These are phyloP conservation scores for Ormyrus pomaceus DNA, from an alignment of 2,888 invertebrate species.

Conservation along the genomic window DNA sequence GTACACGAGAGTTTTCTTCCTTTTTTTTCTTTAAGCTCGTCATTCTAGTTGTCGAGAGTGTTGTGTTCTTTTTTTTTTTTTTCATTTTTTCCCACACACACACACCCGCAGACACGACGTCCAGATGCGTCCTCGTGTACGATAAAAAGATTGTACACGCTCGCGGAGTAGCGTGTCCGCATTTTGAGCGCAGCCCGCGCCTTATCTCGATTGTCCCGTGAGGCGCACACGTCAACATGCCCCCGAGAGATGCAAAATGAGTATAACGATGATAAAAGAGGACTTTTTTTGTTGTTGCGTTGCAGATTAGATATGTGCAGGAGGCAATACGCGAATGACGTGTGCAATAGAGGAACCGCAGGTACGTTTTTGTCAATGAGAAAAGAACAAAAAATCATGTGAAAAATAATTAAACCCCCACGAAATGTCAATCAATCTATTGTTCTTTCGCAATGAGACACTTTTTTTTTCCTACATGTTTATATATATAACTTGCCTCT, in stretches of 20 bases:
- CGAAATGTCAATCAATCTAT: constrained; percentile 13
- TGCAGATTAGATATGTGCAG: constrained; percentile 99
- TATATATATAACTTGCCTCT: not conserved
- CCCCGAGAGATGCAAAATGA: constrained; percentile 54
- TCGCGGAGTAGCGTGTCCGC: constrained; percentile 30
- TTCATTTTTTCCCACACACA: constrained; percentile 1
- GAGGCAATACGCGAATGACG: constrained; percentile 94
- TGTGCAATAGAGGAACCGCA: constrained; percentile 99
- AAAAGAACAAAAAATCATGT: constrained; percentile 36
- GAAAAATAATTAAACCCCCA: constrained; percentile 11
- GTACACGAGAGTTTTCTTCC: constrained; percentile 1
- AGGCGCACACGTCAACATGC: constrained; percentile 51
- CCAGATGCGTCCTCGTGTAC: constrained; percentile 16
- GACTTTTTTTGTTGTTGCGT: constrained; percentile 80
- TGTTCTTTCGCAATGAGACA: constrained; percentile 45
- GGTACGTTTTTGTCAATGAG: constrained; percentile 81
- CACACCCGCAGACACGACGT: not conserved
- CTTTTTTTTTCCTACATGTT: constrained; percentile 10
- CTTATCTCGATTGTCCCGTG: constrained; percentile 55
- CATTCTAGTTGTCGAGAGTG: not conserved
- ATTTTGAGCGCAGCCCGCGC: not conserved
- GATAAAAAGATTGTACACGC: constrained; percentile 12
- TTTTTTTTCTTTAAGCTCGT: not conserved
- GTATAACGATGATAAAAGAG: constrained; percentile 70
- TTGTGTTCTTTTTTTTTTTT: not conserved